These are phyloP conservation scores for Oxystoma pomonae DNA, from an alignment of 2,888 invertebrate genomes.

Conservation along the genomic window DNA sequence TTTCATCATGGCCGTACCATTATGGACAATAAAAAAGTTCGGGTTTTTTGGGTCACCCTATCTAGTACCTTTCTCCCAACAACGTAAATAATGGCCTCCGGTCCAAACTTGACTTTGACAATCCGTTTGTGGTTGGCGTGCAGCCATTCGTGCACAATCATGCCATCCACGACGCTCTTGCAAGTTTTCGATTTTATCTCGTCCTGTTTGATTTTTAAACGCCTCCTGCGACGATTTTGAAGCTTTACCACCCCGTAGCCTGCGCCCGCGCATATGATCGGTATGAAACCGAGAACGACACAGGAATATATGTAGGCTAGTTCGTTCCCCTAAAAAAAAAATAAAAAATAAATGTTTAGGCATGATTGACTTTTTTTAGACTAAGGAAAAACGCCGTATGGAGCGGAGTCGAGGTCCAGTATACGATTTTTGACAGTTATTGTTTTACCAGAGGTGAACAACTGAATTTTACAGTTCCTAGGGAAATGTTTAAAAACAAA, in stretches of 20 bases:
- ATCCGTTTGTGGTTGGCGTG: slow-evolving; percentile 86
- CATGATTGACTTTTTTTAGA: too few species aligned
- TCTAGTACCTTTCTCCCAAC: slow-evolving; percentile 78
- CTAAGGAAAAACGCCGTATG: too few species aligned
- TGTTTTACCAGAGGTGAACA: too few species aligned
- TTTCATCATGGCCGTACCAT: too few species aligned
- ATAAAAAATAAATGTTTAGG: too few species aligned
- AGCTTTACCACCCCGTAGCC: slow-evolving; percentile 91
- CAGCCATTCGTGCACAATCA: slow-evolving; percentile 92
- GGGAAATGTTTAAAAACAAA: too few species aligned
- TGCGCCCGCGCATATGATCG: slow-evolving; percentile 86
- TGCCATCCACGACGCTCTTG: slow-evolving; percentile 79
- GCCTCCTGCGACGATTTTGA: slow-evolving; percentile 78
- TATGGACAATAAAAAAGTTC: too few species aligned
- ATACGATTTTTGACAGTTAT: too few species aligned
- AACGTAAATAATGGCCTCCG: slow-evolving; percentile 80
- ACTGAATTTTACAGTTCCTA: too few species aligned
- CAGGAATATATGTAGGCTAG: slow-evolving; percentile 96
- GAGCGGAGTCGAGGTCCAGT: too few species aligned
- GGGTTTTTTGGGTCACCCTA: too few species aligned
- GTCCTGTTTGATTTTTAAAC: slow-evolving; percentile 79
- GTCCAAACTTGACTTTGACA: slow-evolving; percentile 87
- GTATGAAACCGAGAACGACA: slow-evolving; percentile 86
- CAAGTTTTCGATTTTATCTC: slow-evolving; percentile 51
- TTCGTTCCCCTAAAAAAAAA: slow-evolving; percentile 77